Evolutionary conservation across 2,797 vertebrate species (phyloP).

Genomic region (Aphelocoma californica): DNA sequence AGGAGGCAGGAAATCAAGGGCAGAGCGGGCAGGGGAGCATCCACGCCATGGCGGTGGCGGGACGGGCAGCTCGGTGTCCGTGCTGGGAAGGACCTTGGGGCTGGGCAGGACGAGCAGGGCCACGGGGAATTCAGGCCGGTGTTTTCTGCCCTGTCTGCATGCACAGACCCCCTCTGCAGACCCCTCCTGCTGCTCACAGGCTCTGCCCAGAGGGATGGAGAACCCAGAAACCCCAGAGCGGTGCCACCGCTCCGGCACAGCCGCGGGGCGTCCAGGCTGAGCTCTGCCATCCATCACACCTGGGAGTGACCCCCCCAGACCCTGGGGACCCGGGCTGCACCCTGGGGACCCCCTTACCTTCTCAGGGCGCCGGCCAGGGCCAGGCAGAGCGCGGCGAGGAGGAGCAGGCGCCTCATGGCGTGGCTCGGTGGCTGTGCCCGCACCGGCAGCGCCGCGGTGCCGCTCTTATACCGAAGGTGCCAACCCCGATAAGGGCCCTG

Average conservation of each 20-base stretch:
- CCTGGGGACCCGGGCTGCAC: not conserved
- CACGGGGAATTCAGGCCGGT: fast-evolving
- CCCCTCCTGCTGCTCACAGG: fast-evolving
- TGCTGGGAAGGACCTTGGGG: not conserved
- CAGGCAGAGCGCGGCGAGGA: slow-evolving; percentile 14
- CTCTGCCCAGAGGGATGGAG: not conserved
- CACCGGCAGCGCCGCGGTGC: not conserved
- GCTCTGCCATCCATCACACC: fast-evolving
- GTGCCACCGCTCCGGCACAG: fast-evolving
- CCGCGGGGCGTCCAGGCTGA: fast-evolving
- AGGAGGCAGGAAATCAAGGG: not conserved
- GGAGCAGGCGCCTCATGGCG: slow-evolving; percentile 50
- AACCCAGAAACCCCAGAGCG: fast-evolving
- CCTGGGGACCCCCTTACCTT: slow-evolving; percentile 56
- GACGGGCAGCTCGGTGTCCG: fast-evolving
- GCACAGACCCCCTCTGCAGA: not conserved
- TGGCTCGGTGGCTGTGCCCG: not conserved
- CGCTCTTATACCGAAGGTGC: slow-evolving; percentile 1
- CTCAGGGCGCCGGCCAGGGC: slow-evolving; percentile 1
- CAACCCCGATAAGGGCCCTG: slow-evolving; percentile 37
- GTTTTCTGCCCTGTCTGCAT: not conserved
- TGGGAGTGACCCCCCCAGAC: fast-evolving
- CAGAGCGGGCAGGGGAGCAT: not conserved
- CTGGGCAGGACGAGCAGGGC: not conserved
- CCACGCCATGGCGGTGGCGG: fast-evolving